Base-by-base conservation (phyloP, 1,140 invertebrate genomes). In the Lepidurus apus region DNA sequence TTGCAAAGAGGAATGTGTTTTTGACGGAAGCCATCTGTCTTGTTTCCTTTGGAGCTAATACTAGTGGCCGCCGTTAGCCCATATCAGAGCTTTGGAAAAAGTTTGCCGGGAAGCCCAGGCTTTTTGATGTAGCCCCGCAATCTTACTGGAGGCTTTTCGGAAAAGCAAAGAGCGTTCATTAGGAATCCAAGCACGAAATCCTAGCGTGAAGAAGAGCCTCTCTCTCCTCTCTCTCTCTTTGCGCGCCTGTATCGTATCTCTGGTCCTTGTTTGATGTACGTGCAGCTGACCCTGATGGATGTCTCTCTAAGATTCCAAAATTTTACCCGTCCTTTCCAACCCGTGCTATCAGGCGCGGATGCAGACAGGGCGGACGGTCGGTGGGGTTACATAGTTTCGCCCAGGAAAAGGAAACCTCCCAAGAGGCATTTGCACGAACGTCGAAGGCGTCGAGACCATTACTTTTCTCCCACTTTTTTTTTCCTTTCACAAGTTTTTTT, bases 231-330 rank as follows among this genome's bases (percentile, higher is more conserved):
- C 53, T 13, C 21, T 9, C 53, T 65, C 53, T 65, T 65, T 65
- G 21, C 53, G 34, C 21, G 53, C 53, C 6, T n/a, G 13, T 21
- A 13, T 65, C 21, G 53, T 65, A 65, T 65, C 53, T 65, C 53
- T 65, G 21, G 53, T 65, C 53, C 53, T 65, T 65, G 53, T 65
- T 65, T 65, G 53, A 65, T 65, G 53, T 65, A 65, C 53, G 53
- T 65, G 53, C 53, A 65, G 53, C 53, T 65, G 53, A 65, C 53
- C 53, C 53, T 65, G 53, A 65, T 65, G 53, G 53, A 65, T 65
- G 53, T 65, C 53, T 65, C 53, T 65, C 53, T 65, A 65, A 34
- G 53, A 65, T 65, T 65, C 53, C 53, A 21, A 65, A 65, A n/a
- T 65, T 65, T n/a, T 13, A 13, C 53, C 9, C 9, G 53, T 65